Evolutionary conservation across 1,140 invertebrate genomes (phyloP), one percentile per base, ranked within the genome.

Genomic region (Popillia japonica): DNA sequence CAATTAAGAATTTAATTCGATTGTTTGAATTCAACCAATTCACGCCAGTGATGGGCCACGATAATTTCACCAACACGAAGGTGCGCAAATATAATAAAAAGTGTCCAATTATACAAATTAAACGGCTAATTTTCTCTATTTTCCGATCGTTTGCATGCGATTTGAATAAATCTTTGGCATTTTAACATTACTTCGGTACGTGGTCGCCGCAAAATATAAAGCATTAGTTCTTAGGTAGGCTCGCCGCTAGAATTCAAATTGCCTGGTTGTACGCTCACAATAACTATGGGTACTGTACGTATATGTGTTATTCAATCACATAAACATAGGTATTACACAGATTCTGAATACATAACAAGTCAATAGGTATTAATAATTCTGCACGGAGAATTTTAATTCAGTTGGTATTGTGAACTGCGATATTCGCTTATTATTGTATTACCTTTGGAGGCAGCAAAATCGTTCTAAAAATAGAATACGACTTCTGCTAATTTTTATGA

Each of bases 31-130:
- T 68, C 61, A 34, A 68, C 20, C 22, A 34, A 34, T 8, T 40
- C 48, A 61, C 59, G 20, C 34, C 9, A 22, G 27, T 76, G 17
- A 48, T 64, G 22, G 75, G 14, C 44, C 48, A 55, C 48, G 59
- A 61, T 34, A 34, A 76, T 76, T 76, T 76, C 59, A 76, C 41
- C 41, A 72, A 61, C 59, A 27, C 76, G 22, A 72, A 34, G 44
- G 61, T 44, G 76, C 48, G 76, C 61, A 77, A 77, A 77, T 68
- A 72, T 72, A 72, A 77, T 55, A 77, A 41, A 42, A 77, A 77
- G 76, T 44, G 41, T 44, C 17, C 68, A 77, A 68, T 77, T 77
- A 77, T 77, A 77, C 76, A 77, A 77, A 72, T 72, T 68, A 72
- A 72, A 77, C 48, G 68, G 68, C 68, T 20, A 77, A 22, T 77